These are phyloP conservation scores for Cyrtonyx montezumae DNA, from an alignment of 2,113 vertebrate genomes.

Conservation along the genomic window DNA sequence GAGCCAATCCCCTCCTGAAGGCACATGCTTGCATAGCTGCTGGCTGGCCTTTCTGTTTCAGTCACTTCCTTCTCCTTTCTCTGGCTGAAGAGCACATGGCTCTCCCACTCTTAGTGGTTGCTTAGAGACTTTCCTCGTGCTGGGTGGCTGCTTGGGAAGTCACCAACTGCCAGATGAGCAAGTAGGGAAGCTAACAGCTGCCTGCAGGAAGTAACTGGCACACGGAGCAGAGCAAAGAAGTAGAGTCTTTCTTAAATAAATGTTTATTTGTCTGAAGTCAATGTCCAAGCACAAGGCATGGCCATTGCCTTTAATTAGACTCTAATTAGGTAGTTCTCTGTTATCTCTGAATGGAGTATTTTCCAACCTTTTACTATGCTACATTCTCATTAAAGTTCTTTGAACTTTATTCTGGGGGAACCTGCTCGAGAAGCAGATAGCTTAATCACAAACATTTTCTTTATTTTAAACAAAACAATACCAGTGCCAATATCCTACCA, in stretches of 20 bases:
- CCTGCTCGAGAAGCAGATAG: background rate
- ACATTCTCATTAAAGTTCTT: background rate
- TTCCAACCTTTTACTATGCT: background rate
- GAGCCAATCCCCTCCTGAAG: background rate
- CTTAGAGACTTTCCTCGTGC: background rate
- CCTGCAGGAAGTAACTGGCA: background rate
- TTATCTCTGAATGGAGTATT: background rate
- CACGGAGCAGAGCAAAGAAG: background rate
- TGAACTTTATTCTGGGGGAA: background rate
- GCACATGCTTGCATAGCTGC: background rate
- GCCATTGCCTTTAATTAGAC: background rate
- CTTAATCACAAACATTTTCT: background rate
- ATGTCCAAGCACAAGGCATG: background rate
- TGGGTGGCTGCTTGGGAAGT: background rate
- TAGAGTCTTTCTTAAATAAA: background rate
- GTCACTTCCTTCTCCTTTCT: background rate
- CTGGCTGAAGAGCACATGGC: background rate
- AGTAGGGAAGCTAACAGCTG: background rate
- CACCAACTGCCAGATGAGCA: background rate
- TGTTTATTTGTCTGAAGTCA: background rate
- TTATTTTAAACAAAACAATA: background rate
- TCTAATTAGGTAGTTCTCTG: background rate
- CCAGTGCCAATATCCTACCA: background rate
- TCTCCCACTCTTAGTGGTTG: background rate
- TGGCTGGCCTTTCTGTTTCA: conserved; percentile 8